These are phyloP conservation scores for Pongo abelii DNA, from an alignment of 2,113 vertebrate genomes.

Conservation along the genomic window DNA sequence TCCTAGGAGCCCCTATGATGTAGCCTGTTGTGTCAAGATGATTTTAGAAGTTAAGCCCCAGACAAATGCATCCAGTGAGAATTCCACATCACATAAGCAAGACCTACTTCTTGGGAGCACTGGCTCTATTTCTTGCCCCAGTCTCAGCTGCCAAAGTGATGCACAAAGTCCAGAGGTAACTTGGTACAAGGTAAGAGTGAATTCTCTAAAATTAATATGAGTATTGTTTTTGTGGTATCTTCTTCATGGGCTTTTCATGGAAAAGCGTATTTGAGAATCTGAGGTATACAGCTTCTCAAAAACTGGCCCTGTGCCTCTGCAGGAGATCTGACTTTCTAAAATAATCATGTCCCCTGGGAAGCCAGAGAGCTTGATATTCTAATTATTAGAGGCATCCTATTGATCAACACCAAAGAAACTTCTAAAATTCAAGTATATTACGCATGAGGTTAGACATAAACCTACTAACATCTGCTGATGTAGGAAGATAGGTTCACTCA, in stretches of 20 bases:
- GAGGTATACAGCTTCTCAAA: background rate
- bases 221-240: background rate
- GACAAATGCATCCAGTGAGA: constrained; percentile 72
- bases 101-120: constrained; percentile 66
- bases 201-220: background rate
- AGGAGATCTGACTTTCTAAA: background rate
- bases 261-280: background rate
- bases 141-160: constrained; percentile 79
- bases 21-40: constrained; percentile 78
- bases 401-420: background rate
- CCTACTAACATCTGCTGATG: background rate
- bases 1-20: constrained; percentile 49
- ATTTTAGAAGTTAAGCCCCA: constrained; percentile 84
- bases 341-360: background rate
- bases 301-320: fast-evolving
- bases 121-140: constrained; percentile 86
- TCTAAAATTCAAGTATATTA: background rate
- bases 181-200: constrained; percentile 90
- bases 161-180: constrained; percentile 70
- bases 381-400: background rate
- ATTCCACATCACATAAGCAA: background rate
- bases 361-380: background rate
- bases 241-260: background rate
- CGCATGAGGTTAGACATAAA: background rate
- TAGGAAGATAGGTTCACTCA: background rate